Base-by-base conservation (phyloP, 2,888 invertebrate genomes). In the Idaea straminata region DNA sequence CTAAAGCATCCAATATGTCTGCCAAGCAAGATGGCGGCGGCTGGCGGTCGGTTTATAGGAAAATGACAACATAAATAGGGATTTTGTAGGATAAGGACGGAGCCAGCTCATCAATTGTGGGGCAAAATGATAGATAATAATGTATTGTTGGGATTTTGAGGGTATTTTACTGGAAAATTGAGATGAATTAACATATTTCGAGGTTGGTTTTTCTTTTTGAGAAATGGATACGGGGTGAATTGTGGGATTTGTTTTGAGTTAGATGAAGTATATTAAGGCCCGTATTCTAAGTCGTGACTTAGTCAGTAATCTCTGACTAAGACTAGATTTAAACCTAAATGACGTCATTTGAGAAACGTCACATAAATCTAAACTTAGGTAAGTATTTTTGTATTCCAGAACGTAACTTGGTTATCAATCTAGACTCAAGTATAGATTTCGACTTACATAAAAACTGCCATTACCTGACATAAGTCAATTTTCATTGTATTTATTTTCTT, bases 11-110 rank as follows among this genome's bases (percentile, higher is more conserved):
- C 47, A 47, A 47, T 10, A 47, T 47, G 47, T 47, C 47, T 47
- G 47, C 47, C 47, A 47, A 67, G 25, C 68, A 72, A 72, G 65
- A 73, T 71, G 71, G 70, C 68, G 69, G 60, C 25, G 25, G 6
- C 47, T 5, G 47, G 47, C 13, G 47, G 13, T 47, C 47, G 47
- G 47, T 60, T 73, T 66, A 69, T 64, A 59, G 64, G 61, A 10
- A 66, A 70, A 72, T 64, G 66, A 64, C 67, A 61, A 66, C 63
- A 68, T 71, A 69, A 70, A 71, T 66, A 69, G 69, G 69, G 73
- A 69, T 69, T 66, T 67, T 13, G 66, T 13, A 13, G 47, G 47
- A 47, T 47, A 13, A 47, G 7, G 13, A 13, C 47, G 10, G 13
- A 47, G 47, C 47, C 47, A 47, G 47, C 47, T 47, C 47, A 47